A percentile compares a stretch with the other conserved stretches of the same genome.
Conservation (phyloP, 2,888 invertebrate species). For the Machimus atricapillus region DNA sequence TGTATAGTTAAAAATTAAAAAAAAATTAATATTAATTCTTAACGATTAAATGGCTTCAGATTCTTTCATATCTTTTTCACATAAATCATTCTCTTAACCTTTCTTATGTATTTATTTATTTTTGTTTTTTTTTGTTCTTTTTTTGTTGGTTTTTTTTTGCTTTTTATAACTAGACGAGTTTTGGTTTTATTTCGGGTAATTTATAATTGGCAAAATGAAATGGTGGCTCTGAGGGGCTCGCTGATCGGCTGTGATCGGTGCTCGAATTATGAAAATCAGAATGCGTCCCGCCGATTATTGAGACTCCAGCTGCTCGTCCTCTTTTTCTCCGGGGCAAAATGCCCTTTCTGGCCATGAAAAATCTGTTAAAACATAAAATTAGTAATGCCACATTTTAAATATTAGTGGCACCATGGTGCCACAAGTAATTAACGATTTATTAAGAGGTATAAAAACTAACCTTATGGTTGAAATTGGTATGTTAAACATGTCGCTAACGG, state of each 20-base stretch:
- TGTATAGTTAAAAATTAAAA: not conserved
- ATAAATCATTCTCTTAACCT: not conserved
- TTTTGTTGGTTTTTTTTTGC: too few relatives aligned
- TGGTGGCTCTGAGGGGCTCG: conserved; percentile 74
- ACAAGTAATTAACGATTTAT: not conserved
- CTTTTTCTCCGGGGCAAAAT: conserved; percentile 80
- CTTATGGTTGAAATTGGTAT: conserved; percentile 87
- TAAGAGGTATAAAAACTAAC: conserved; percentile 53
- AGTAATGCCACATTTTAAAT: too few relatives aligned
- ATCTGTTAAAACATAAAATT: conserved; percentile 62
- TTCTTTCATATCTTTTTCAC: not conserved
- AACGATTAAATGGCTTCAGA: not conserved
- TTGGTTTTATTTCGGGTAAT: conserved; percentile 65
- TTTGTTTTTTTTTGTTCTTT: not conserved
- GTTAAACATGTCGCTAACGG: conserved; percentile 84
- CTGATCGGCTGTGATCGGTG: conserved; percentile 60
- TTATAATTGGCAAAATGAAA: conserved; percentile 81
- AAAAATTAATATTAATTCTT: not conserved
- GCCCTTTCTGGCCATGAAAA: conserved; percentile 88
- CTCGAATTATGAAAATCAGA: conserved; percentile 48
- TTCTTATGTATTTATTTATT: not conserved
- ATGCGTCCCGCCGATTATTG: conserved; percentile 10
- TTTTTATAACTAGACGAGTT: conserved; percentile 43
- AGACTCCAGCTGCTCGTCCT: conserved; percentile 70
- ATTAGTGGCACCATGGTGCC: too few relatives aligned